Evolutionary conservation across 2,797 vertebrate species (phyloP), one percentile per base, ranked within the genome.

Genomic region (Oryzias sinensis): DNA sequence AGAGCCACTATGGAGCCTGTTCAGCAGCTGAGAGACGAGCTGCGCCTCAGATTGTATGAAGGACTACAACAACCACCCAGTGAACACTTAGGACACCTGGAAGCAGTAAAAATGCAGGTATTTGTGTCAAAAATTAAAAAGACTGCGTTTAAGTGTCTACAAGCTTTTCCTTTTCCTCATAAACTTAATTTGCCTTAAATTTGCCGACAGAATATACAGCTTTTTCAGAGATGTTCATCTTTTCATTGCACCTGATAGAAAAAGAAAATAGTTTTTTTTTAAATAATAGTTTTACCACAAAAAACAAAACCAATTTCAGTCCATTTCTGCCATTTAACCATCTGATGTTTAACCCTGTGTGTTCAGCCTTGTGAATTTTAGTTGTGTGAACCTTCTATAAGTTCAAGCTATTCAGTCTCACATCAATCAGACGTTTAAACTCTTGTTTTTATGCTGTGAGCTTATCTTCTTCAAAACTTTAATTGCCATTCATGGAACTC

Each of bases 61-160:
- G 57, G 81, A 59, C 81, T 81, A 16, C 11, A 11, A 33, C 76
- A 63, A 41, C 62, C 20, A 43, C 71, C 59, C 65, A 37, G 18
- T 24, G 74, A 73, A 52, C 64, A 54, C 49, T 58, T 74, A 22
- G 68, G 87, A 68, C 59, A 87, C 72, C 87, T 81, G 58, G 70
- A 77, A 49, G 81, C 86, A 56, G 77, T 93, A 25, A 62, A 92
- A 59, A 83, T 93, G 77, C 91, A 98, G 95, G 96, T 98, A 80
- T 60, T 13, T 61, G 17, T 55, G 24, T 51, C 27, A 27, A 37
- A 37, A 37, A 11, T 37, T 2, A 37, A 37, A 11, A 37, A 59
- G 15, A 43, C 5, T 9, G 45, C 0, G n/a, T 20, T 17, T 55
- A 16, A 53, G 6, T 50, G 37, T 47, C 49, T 20, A 16, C n/a